Percentiles rank a stretch among this genome's conserved stretches.
These are phyloP conservation scores for Morone chrysops DNA, from an alignment of 2,113 vertebrate genomes.

Conservation along the genomic window DNA sequence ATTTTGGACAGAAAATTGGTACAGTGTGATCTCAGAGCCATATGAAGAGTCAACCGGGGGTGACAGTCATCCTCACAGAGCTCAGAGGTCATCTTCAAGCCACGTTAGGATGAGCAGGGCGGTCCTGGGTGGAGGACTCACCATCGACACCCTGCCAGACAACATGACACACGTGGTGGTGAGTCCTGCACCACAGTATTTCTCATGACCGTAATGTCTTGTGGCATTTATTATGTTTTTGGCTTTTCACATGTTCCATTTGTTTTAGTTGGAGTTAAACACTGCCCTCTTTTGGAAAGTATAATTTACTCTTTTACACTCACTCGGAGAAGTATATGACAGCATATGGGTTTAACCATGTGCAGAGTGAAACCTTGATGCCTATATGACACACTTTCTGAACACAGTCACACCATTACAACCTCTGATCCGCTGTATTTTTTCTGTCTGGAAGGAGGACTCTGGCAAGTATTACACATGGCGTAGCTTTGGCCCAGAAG, in stretches of 20 bases:
- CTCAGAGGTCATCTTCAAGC: constrained; percentile 51
- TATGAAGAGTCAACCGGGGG: constrained; percentile 22
- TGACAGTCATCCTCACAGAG: constrained; percentile 40
- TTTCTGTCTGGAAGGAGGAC: constrained; percentile 84
- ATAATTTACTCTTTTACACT: constrained; percentile 20
- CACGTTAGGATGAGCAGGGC: constrained; percentile 80
- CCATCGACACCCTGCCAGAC: constrained; percentile 87
- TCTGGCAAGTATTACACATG: constrained; percentile 91
- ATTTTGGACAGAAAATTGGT: constrained; percentile 52
- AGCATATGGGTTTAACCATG: constrained; percentile 19
- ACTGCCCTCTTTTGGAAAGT: constrained; percentile 64
- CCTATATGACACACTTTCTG: constrained; percentile 15
- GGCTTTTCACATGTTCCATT: constrained; percentile 34
- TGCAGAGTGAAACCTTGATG: constrained; percentile 3
- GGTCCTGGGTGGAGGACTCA: constrained; percentile 83
- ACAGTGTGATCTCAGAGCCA: constrained; percentile 30
- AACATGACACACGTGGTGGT: constrained; percentile 89
- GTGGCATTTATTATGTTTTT: constrained; percentile 44
- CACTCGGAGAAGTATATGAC: constrained; percentile 15
- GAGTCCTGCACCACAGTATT: constrained; percentile 69
- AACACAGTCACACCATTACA: background rate
- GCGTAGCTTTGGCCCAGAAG: constrained; percentile 82
- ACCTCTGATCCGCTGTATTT: constrained; percentile 31
- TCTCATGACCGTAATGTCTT: constrained; percentile 34
- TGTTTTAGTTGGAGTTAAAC: constrained; percentile 66